Evolutionary conservation across 23 tunicate species (phyloP).

Genomic region (Halocynthia roretzi): DNA sequence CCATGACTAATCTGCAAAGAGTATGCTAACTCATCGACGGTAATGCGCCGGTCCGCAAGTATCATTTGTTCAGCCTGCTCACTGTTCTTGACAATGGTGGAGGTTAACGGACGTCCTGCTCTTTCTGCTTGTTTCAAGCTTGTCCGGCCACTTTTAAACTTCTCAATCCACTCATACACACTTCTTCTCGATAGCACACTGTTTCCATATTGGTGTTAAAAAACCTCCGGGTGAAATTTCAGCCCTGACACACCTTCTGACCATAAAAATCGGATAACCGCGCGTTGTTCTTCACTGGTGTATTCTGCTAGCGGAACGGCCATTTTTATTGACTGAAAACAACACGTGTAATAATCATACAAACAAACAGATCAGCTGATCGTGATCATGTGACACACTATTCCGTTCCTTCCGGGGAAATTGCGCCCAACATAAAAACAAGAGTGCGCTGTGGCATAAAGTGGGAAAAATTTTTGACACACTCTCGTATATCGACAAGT

Average conservation of each 20-base stretch:
- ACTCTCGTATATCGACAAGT: background rate
- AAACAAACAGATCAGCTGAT: conserved; percentile 19
- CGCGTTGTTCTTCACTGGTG: conserved; percentile 26
- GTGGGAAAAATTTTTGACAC: conserved; percentile 12
- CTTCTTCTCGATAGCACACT: conserved; percentile 24
- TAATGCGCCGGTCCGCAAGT: conserved; percentile 26
- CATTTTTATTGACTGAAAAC: conserved; percentile 12
- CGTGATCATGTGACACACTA: conserved; percentile 25
- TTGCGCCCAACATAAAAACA: conserved; percentile 4
- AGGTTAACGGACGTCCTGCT: conserved; percentile 36
- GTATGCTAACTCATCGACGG: conserved; percentile 23
- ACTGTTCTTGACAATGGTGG: conserved; percentile 30
- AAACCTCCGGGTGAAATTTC: conserved; percentile 18
- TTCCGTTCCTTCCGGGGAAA: background rate
- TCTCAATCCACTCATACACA: conserved; percentile 35
- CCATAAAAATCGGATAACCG: conserved; percentile 21
- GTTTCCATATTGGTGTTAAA: conserved; percentile 29
- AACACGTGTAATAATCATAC: conserved; percentile 13
- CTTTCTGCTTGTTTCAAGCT: conserved; percentile 29
- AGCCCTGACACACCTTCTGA: conserved; percentile 21
- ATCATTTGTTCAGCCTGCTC: conserved; percentile 33
- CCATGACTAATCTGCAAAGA: conserved; percentile 26
- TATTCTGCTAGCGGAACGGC: conserved; percentile 25
- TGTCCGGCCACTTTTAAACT: conserved; percentile 34
- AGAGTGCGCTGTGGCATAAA: conserved; percentile 21